These are phyloP conservation scores for Atherinosoma microstoma DNA, from an alignment of 2,797 vertebrate genomes.

Conservation along the genomic window DNA sequence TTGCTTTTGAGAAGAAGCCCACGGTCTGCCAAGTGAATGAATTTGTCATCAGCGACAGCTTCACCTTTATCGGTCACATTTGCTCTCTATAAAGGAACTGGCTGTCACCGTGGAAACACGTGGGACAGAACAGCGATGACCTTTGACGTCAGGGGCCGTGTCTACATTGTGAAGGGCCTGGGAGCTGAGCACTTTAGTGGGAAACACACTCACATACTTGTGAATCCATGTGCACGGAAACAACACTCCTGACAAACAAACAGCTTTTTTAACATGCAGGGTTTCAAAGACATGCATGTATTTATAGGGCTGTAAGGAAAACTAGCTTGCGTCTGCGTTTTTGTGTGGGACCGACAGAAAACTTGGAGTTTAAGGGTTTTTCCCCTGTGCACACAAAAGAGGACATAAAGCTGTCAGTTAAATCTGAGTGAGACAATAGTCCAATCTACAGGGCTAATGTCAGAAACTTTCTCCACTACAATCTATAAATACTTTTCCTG, in stretches of 20 bases:
- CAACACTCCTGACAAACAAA: neutral
- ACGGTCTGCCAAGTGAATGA: slow-evolving; percentile 15
- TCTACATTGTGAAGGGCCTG: slow-evolving; percentile 50
- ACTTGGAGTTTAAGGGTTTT: slow-evolving; percentile 21
- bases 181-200: slow-evolving; percentile 36
- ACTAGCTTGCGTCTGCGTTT: slow-evolving; percentile 1
- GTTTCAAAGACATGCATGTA: neutral
- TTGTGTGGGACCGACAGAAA: neutral
- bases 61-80: slow-evolving; percentile 30
- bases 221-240: neutral
- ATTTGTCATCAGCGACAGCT: slow-evolving; percentile 47
- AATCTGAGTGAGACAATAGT: slow-evolving; percentile 71
- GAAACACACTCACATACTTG: slow-evolving; percentile 23
- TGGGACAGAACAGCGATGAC: slow-evolving; percentile 31
- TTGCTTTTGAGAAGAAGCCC: slow-evolving; percentile 13
- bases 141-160: slow-evolving; percentile 34
- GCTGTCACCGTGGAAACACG: slow-evolving; percentile 43
- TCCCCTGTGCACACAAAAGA: slow-evolving; percentile 42
- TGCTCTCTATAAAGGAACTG: slow-evolving; percentile 1
- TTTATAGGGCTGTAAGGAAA: slow-evolving; percentile 21
- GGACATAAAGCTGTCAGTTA: slow-evolving; percentile 67
- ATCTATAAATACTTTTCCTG: slow-evolving; percentile 60
- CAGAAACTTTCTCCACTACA: slow-evolving; percentile 32
- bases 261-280: neutral
- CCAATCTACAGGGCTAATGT: slow-evolving; percentile 24